A percentile compares a stretch with the other conserved stretches of the same genome.
phyloP scores from a whole-genome alignment of 2,888 invertebrate genomes.

The Venusia cambrica region DNA sequence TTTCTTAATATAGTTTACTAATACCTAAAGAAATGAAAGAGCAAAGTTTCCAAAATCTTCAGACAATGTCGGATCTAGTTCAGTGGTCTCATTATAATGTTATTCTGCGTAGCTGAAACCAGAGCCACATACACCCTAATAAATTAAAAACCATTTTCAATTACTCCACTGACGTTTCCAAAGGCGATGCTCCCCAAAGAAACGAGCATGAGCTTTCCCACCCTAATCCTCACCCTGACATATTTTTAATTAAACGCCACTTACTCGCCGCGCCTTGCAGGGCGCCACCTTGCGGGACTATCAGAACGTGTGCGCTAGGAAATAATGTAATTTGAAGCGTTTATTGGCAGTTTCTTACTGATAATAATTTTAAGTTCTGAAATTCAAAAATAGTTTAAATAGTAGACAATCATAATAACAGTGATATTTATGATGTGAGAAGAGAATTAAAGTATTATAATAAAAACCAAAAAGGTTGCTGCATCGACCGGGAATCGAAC shows the following conservation, averaged over 20 bases:
- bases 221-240: slow-evolving; percentile 45
- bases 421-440: too few species aligned
- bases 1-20: too few species aligned
- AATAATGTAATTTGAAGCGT: too few species aligned
- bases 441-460: too few species aligned
- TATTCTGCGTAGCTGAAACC: slow-evolving; percentile 1
- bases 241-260: slow-evolving; percentile 73
- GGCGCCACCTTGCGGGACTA: slow-evolving; percentile 16
- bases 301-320: slow-evolving; percentile 4
- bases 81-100: too few species aligned
- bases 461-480: slow-evolving; percentile 24
- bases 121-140: slow-evolving; percentile 10
- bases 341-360: too few species aligned
- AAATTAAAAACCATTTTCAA: slow-evolving; percentile 25
- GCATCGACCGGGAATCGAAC: slow-evolving; percentile 82
- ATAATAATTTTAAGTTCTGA: too few species aligned
- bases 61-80: too few species aligned
- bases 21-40: too few species aligned
- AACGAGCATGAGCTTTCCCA: slow-evolving; percentile 13
- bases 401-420: too few species aligned
- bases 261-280: slow-evolving; percentile 39
- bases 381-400: too few species aligned
- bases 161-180: slow-evolving; percentile 14
- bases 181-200: slow-evolving; percentile 15
- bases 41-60: too few species aligned